Percentiles rank a stretch among this genome's conserved stretches.
These are phyloP conservation scores for Eurypyga helias DNA, from an alignment of 2,113 vertebrate genomes.

Conservation along the genomic window DNA sequence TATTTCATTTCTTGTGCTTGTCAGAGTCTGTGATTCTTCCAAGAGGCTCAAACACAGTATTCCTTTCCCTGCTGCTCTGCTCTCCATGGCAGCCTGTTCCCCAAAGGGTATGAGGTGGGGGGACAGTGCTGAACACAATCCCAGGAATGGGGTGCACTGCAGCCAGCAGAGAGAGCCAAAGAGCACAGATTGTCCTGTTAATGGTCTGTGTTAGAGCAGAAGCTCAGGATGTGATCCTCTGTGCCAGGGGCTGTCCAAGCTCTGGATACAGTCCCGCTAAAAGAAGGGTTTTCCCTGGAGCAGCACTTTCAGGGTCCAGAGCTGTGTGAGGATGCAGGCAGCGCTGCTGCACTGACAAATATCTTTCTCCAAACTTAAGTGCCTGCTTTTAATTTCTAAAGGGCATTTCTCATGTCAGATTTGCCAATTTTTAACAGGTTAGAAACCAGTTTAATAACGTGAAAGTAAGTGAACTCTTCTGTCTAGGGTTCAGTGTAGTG, in stretches of 20 bases:
- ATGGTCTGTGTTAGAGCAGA: rapidly evolving
- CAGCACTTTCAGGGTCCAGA: background rate
- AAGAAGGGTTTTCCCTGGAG: background rate
- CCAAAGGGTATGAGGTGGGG: background rate
- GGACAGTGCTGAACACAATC: background rate
- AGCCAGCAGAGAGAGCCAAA: slow-evolving; percentile 68
- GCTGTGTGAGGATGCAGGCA: background rate
- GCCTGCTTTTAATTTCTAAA: background rate
- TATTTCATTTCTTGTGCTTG: background rate
- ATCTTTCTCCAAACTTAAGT: background rate
- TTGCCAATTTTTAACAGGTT: background rate
- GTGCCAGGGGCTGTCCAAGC: background rate
- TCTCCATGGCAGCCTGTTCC: background rate
- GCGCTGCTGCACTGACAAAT: background rate
- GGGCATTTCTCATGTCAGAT: background rate
- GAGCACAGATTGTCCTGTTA: background rate
- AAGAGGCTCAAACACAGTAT: background rate
- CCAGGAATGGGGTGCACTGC: background rate
- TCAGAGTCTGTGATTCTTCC: background rate
- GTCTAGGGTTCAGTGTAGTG: background rate
- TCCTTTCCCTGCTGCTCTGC: background rate
- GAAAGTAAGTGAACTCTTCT: background rate
- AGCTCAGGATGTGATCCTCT: background rate
- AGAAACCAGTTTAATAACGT: background rate
- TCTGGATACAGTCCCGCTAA: rapidly evolving